Percentiles rank a stretch among this genome's conserved stretches.
Conservation (phyloP, 1,140 invertebrate species). For the Drosophila ohnishii region DNA sequence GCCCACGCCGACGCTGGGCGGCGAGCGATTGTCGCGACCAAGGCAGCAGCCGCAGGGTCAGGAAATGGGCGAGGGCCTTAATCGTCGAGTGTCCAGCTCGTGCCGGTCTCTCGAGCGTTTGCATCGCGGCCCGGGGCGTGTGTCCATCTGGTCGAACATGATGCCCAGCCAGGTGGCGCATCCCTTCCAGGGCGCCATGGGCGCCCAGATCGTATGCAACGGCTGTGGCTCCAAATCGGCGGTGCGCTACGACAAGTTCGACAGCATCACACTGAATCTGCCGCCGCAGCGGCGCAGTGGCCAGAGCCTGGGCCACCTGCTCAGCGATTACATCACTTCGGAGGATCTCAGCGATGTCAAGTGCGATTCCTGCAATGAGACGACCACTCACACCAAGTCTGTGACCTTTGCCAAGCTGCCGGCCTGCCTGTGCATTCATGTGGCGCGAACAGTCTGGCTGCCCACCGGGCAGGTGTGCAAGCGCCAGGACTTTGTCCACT, state of each 20-base stretch:
- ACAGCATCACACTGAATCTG: constrained; percentile 91
- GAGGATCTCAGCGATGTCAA: constrained; percentile 92
- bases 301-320: constrained; percentile 85
- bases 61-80: constrained; percentile 52
- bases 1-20: constrained; percentile 39
- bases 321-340: constrained; percentile 92
- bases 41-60: constrained; percentile 43
- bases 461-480: constrained; percentile 90
- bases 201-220: constrained; percentile 92
- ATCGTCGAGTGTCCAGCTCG: constrained; percentile 70
- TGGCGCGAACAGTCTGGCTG: constrained; percentile 93
- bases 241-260: constrained; percentile 94
- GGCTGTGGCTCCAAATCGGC: constrained; percentile 92
- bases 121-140: constrained; percentile 77
- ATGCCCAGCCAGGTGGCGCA: constrained; percentile 84
- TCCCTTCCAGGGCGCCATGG: constrained; percentile 92
- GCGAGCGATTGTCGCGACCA: constrained; percentile 60
- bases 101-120: constrained; percentile 83
- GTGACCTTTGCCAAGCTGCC: constrained; percentile 91
- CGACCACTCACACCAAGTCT: constrained; percentile 89
- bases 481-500: constrained; percentile 92
- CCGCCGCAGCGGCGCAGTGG: constrained; percentile 84
- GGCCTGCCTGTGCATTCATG: constrained; percentile 88
- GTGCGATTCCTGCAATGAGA: constrained; percentile 90
- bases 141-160: constrained; percentile 83